Evolutionary conservation across 2,888 invertebrate species (phyloP).

Genomic region (Lapara coniferarum): DNA sequence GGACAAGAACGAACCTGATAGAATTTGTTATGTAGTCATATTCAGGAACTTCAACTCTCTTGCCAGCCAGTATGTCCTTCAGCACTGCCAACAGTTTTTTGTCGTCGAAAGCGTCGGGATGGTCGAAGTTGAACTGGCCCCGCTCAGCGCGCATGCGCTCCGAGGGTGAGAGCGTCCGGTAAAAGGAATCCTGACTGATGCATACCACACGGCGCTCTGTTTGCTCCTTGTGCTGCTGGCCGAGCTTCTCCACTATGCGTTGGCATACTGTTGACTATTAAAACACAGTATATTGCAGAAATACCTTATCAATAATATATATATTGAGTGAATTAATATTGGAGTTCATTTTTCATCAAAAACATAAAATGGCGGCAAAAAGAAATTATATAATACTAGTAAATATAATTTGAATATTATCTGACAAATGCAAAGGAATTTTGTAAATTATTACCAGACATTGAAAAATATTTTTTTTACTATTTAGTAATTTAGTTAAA

Average conservation of each 20-base stretch:
- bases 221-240: slow-evolving; percentile 95
- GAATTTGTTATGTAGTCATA: slow-evolving; percentile 97
- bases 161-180: slow-evolving; percentile 91
- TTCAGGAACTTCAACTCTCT: slow-evolving; percentile 94
- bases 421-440: too few species aligned
- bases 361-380: too few species aligned
- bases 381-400: too few species aligned
- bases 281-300: neutral
- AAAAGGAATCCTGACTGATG: slow-evolving; percentile 98
- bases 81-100: slow-evolving; percentile 92
- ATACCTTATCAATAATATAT: too few species aligned
- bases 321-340: too few species aligned
- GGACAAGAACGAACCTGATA: slow-evolving; percentile 84
- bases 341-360: too few species aligned
- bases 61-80: slow-evolving; percentile 91
- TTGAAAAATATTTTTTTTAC: too few species aligned
- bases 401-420: too few species aligned
- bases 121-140: slow-evolving; percentile 99
- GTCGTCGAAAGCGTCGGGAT: slow-evolving; percentile 98
- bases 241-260: slow-evolving; percentile 97
- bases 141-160: slow-evolving; percentile 93
- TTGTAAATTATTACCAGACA: too few species aligned
- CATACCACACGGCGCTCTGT: slow-evolving; percentile 95
- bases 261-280: slow-evolving; percentile 97
- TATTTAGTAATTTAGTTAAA: too few species aligned